Evolutionary conservation across 2,888 invertebrate genomes (phyloP), one percentile per base, ranked within the genome.

Genomic region (Oasisia sp.): DNA sequence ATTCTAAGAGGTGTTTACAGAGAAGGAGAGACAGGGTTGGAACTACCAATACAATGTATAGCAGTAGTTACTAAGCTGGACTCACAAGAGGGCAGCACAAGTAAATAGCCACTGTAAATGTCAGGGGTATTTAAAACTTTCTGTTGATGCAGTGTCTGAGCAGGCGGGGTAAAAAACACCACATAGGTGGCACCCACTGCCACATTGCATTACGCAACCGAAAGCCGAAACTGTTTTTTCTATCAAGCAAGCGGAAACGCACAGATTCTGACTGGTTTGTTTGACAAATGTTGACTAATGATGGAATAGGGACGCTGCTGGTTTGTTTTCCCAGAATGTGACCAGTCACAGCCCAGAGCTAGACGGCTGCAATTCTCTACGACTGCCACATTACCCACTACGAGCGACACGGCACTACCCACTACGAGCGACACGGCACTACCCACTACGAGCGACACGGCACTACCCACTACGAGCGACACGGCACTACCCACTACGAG

Each of bases 1-100:
- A 9, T 50, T 50, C 50, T 50, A 1, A 50, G 50, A 50, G 9
- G 50, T 50, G 3, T 50, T 50, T 12, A 50, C 50, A 50, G 50
- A 50, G 50, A 5, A 50, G 11, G 0, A 50, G 50, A 50, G 50
- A 8, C 50, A 5, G 50, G 50, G 74, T 27, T 27, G 74, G n/a
- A 74, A 5, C n/a, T 74, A 74, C 14, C 74, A 74, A 74, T 74
- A 5, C 74, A 74, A 74, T 74, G 27, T 74, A n/a, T 7, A 56
- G 9, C 11, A 56, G 14, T 56, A 50, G 50, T 74, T 14, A 74
- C 74, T 74, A 74, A 74, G 27, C 74, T 74, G 74, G 74, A 74
- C 74, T 74, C 74, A 74, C 74, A 74, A 74, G 74, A 74, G 74
- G 74, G 74, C 74, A 74, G 74, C 74, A 74, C 74, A 74, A 74